Conservation (phyloP, 2,797 vertebrate species). For the Dipus sagitta region DNA sequence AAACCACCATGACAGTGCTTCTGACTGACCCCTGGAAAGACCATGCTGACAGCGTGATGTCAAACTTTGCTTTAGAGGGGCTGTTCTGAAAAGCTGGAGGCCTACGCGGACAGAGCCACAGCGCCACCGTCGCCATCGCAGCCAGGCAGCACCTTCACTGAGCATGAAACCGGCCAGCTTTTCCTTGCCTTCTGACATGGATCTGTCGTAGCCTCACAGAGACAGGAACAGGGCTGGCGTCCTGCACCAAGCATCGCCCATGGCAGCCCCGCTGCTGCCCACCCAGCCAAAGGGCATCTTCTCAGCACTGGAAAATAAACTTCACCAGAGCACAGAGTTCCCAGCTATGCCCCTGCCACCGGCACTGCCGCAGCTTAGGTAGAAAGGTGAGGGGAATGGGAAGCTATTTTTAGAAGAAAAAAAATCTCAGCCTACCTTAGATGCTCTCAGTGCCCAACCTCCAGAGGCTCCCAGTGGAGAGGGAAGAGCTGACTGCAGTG, state of each 20-base stretch:
- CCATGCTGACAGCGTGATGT: not conserved
- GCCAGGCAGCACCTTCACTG: not conserved
- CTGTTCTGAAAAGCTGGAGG: not conserved
- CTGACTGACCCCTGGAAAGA: no score
- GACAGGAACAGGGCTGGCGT: not conserved
- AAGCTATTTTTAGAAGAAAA: conserved; percentile 73
- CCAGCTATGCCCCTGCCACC: not conserved
- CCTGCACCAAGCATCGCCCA: not conserved
- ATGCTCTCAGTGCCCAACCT: conserved; percentile 59
- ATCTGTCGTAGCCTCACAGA: conserved; percentile 43
- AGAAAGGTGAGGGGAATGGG: not conserved
- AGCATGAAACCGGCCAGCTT: not conserved
- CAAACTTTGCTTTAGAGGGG: conserved; percentile 75
- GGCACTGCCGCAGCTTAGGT: not conserved
- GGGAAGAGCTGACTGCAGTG: conserved; percentile 82
- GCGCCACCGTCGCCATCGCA: not conserved
- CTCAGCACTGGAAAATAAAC: conserved; percentile 80
- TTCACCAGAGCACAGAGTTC: conserved; percentile 77
- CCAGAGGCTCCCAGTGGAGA: conserved; percentile 71
- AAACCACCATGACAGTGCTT: not conserved
- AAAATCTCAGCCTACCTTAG: conserved; percentile 88
- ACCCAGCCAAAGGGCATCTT: conserved; percentile 79
- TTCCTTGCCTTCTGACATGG: not conserved
- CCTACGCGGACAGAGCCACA: not conserved
- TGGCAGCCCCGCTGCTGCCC: not conserved